phyloP scores from a whole-genome alignment of 1,140 invertebrate species.

The Saxidomus purpurata region DNA sequence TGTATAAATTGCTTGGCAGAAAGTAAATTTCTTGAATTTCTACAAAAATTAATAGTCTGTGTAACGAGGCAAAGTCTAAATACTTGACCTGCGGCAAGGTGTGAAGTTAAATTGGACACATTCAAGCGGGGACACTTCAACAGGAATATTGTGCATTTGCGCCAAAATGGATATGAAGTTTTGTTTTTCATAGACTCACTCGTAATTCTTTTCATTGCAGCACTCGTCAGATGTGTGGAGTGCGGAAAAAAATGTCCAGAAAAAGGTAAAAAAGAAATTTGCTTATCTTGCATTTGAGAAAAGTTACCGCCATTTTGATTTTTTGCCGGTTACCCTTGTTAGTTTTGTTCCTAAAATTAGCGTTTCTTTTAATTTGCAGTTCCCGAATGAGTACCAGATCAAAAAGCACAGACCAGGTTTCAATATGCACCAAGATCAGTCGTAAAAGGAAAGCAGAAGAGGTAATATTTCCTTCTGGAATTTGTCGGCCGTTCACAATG shows the following conservation, averaged over 20 bases:
- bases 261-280: conserved; percentile 73
- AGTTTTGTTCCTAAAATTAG: neutral
- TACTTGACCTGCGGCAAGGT: conserved; percentile 4
- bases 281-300: neutral
- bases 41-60: too few species aligned
- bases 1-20: too few species aligned
- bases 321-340: neutral
- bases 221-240: conserved; percentile 29
- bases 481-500: conserved; percentile 15
- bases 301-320: conserved; percentile 75
- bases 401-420: conserved; percentile 68
- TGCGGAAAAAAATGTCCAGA: conserved; percentile 75
- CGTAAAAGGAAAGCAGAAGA: conserved; percentile 79
- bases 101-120: neutral
- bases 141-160: neutral
- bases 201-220: conserved; percentile 33
- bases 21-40: too few species aligned
- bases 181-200: neutral
- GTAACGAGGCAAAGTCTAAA: neutral
- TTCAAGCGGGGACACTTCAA: neutral
- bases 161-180: neutral
- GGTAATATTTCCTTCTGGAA: conserved; percentile 68
- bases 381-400: conserved; percentile 72
- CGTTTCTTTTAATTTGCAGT: conserved; percentile 70
- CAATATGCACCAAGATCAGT: conserved; percentile 64